Base-by-base conservation (phyloP, 2,113 vertebrate species). In the Cettia cetti region DNA sequence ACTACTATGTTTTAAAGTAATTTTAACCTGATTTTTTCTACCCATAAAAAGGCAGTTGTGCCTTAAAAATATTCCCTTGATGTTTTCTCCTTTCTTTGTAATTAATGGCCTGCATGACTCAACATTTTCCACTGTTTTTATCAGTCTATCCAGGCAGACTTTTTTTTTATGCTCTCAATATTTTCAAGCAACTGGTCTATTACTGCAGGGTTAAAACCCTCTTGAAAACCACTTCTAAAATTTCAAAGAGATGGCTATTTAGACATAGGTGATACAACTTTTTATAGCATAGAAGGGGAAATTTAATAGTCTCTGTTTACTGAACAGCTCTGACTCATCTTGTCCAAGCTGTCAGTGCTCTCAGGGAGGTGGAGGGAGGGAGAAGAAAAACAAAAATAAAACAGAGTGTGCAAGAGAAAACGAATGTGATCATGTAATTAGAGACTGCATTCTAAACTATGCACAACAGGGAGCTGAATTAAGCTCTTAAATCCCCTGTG, bases 301-400 rank as follows among this genome's bases (percentile, higher is more conserved):
- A 78, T 92, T 71, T 53, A 64, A 91, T 71, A 70, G 52, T 28
- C 30, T 89, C 56, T 94, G 81, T 91, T 95, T 96, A 77, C 86
- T 88, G 89, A 89, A 35, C 31, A 86, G 59, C 77, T 91, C 95
- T 94, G 95, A 95, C 59, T 96, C 95, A 97, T 91, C 91, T 39
- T 91, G 70, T 82, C 66, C 84, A 94, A 95, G 66, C 89, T 95
- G 85, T 89, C 81, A 79, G 70, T 61, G 88, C 79, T 90, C 63
- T 92, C 84, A n/a, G 24, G 6, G 74, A 91, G 75, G 39, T 74
- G 64, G 81, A 88, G 30, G 53, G 63, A n/a, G 40, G 50, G 30
- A 63, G 49, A 37, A 74, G 24, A 7, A 52, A 68, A 76, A 59
- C 71, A 70, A 40, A n/a, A 60, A 77, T 77, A 69, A 85, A 80